Evolutionary conservation across 2,888 invertebrate species (phyloP), one percentile per base, ranked within the genome.

Genomic region (Eubasilissa splendida): DNA sequence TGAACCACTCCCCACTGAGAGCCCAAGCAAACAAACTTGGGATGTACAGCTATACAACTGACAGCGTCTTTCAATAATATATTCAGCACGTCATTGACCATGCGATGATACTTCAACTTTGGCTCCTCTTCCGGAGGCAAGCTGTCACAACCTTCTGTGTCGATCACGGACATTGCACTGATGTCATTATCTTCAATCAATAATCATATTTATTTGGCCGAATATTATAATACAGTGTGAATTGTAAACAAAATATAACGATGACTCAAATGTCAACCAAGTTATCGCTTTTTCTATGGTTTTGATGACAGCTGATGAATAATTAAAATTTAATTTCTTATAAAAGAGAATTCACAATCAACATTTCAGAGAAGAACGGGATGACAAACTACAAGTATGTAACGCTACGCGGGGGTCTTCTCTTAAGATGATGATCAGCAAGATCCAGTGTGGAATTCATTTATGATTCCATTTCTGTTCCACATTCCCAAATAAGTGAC

Each of bases 1-100:
- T 97, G 95, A 79, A 99, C 94, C 83, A 93, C 92, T 3, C 99
- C 99, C 94, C 96, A 96, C 87, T 96, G 95, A 12, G 97, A 97
- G 50, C 98, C 99, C 83, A 99, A 90, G 85, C 97, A 97, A 76
- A 98, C 92, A 88, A 98, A 98, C 95, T 98, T 98, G 9, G 97
- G 93, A 89, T 98, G 97, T 65, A 98, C 96, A 83, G 97, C 96
- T 86, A 98, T 95, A 87, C 97, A 98, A 87, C 96, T 97, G 79
- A 93, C 91, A 75, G 97, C 96, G 88, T 96, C 96, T 86, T 95
- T 95, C 86, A 94, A 92, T 54, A 99, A 90, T 85, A 98, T 97
- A 85, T 93, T 93, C 86, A 94, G 92, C 63, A 98, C 90, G 90
- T 97, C 97, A 89, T 98, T 97, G 54, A 92, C 93, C 87, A 99